phyloP scores from a whole-genome alignment of 2,888 invertebrate species.

The Notodonta dromedarius region DNA sequence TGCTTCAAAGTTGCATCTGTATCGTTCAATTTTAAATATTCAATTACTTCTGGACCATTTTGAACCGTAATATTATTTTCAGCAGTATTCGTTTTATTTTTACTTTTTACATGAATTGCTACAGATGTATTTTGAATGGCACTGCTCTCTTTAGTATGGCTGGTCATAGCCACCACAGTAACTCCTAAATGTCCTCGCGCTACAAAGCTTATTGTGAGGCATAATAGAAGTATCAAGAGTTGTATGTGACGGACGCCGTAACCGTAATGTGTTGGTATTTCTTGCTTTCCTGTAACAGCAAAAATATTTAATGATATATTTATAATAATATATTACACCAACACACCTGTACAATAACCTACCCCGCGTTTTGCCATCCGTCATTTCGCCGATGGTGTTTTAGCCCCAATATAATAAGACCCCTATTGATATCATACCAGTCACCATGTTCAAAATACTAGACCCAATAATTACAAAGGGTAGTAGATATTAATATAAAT shows the following conservation, averaged over 20 bases:
- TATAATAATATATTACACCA: too few relatives aligned
- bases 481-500: too few relatives aligned
- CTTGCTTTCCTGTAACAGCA: conserved; percentile 35
- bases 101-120: neutral
- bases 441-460: too few relatives aligned
- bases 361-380: too few relatives aligned
- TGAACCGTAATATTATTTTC: conserved; percentile 3
- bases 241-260: conserved; percentile 61
- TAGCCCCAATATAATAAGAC: too few relatives aligned
- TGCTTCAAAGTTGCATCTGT: neutral
- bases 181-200: conserved; percentile 60
- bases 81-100: conserved; percentile 4
- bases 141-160: conserved; percentile 14
- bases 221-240: conserved; percentile 43
- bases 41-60: neutral
- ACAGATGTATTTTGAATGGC: conserved; percentile 3
- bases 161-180: conserved; percentile 62
- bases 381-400: too few relatives aligned
- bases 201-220: conserved; percentile 42
- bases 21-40: neutral
- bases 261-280: conserved; percentile 41
- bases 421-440: too few relatives aligned
- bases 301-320: too few relatives aligned
- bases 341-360: too few relatives aligned
- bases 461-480: too few relatives aligned